phyloP scores from a whole-genome alignment of 2,888 invertebrate species.

The Melanargia galathea region DNA sequence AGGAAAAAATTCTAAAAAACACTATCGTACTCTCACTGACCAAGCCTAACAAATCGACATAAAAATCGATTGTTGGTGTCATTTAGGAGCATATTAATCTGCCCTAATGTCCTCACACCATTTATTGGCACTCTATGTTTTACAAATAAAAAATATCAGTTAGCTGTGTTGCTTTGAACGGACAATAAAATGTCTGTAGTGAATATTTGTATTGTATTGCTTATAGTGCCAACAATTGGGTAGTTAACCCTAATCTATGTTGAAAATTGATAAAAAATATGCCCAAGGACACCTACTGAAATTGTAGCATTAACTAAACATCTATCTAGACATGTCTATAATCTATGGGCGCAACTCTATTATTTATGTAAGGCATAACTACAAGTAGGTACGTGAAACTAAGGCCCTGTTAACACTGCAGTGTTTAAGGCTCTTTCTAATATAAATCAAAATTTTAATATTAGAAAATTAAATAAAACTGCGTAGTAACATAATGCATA shows the following conservation, averaged over 20 bases:
- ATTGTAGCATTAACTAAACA: background rate
- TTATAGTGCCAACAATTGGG: no score
- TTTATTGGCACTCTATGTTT: no score
- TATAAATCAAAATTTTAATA: background rate
- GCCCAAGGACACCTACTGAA: background rate
- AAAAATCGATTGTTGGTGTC: background rate
- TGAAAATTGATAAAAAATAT: no score
- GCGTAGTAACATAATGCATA: background rate
- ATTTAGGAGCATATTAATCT: no score
- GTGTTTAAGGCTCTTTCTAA: slow-evolving; percentile 7
- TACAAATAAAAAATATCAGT: no score
- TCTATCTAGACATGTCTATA: background rate
- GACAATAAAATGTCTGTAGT: no score
- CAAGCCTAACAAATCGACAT: background rate
- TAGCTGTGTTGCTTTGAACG: no score
- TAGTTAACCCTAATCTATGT: no score
- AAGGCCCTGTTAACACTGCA: background rate
- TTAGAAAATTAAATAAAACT: background rate
- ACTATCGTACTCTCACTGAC: background rate
- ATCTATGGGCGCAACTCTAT: background rate
- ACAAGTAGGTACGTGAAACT: slow-evolving; percentile 8
- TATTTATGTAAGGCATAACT: slow-evolving; percentile 1
- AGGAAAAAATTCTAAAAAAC: slow-evolving; percentile 25
- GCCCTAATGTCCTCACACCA: no score
- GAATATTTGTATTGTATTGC: no score